These are phyloP conservation scores for Caenorhabditis sp. DNA, from an alignment of 2,888 invertebrate genomes.

Conservation along the genomic window DNA sequence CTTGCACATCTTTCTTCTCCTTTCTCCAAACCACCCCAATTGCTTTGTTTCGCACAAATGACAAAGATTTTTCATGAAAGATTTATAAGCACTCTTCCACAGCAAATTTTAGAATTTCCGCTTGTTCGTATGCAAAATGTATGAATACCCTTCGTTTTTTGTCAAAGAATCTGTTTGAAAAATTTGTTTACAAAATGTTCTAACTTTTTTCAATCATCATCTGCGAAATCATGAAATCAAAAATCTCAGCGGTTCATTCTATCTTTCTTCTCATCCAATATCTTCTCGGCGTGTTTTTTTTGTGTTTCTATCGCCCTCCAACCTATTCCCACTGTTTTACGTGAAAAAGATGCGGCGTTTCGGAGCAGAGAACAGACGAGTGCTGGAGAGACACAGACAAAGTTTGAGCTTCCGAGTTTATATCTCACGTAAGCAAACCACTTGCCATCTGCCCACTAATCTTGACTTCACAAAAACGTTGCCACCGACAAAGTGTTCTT, in stretches of 20 bases:
- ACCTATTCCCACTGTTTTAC: slow-evolving; percentile 46
- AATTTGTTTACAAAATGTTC: neutral
- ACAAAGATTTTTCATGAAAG: slow-evolving; percentile 15
- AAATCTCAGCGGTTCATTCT: neutral
- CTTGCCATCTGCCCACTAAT: slow-evolving; percentile 54
- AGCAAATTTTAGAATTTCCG: neutral
- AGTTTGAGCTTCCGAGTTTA: slow-evolving; percentile 59
- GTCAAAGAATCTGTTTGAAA: too few species aligned
- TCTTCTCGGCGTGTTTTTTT: slow-evolving; percentile 25
- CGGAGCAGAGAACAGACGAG: slow-evolving; percentile 37
- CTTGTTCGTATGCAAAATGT: too few species aligned
- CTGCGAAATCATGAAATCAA: slow-evolving; percentile 1
- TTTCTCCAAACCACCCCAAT: slow-evolving; percentile 5
- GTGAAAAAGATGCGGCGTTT: slow-evolving; percentile 37
- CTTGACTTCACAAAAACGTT: slow-evolving; percentile 20
- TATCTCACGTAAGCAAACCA: slow-evolving; percentile 66
- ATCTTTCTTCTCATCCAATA: slow-evolving; percentile 17
- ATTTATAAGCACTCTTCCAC: slow-evolving; percentile 11
- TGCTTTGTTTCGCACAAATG: slow-evolving; percentile 21
- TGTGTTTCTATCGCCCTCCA: slow-evolving; percentile 34
- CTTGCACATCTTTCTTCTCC: neutral
- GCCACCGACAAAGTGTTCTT: slow-evolving; percentile 49
- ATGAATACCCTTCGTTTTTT: too few species aligned
- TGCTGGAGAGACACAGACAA: slow-evolving; percentile 48
- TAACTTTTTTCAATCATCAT: neutral